Percentiles rank a stretch among this genome's conserved stretches.
Evolutionary conservation across 2,888 invertebrate genomes (phyloP).

Genomic region (Drosophila formosana): DNA sequence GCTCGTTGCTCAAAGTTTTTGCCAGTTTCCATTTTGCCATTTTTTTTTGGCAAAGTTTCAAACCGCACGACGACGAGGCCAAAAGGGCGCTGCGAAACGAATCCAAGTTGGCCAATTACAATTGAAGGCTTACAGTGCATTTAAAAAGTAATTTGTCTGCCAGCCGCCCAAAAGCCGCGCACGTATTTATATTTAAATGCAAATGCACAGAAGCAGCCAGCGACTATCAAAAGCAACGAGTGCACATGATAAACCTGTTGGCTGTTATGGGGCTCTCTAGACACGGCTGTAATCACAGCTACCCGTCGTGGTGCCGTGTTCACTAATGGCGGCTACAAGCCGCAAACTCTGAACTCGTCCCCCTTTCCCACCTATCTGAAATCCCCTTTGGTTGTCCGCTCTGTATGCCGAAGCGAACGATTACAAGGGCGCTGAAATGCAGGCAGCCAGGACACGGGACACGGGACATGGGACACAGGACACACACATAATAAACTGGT

Average conservation of each 20-base stretch:
- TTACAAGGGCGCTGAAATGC: slow-evolving; percentile 73
- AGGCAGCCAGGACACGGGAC: slow-evolving; percentile 55
- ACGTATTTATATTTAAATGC: slow-evolving; percentile 84
- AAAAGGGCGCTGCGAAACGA: slow-evolving; percentile 18
- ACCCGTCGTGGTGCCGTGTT: slow-evolving; percentile 70
- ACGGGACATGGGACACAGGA: slow-evolving; percentile 10
- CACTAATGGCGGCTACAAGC: slow-evolving; percentile 84
- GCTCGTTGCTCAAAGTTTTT: slow-evolving; percentile 65
- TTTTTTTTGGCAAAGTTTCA: slow-evolving; percentile 74
- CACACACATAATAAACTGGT: slow-evolving; percentile 69
- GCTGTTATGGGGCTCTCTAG: slow-evolving; percentile 42
- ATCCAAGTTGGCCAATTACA: slow-evolving; percentile 69
- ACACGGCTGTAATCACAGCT: slow-evolving; percentile 68
- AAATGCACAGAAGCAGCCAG: slow-evolving; percentile 57
- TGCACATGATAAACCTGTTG: slow-evolving; percentile 65
- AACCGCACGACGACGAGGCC: slow-evolving; percentile 54
- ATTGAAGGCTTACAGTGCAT: slow-evolving; percentile 82
- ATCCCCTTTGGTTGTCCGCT: slow-evolving; percentile 36
- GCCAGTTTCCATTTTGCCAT: slow-evolving; percentile 40
- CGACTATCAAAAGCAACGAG: slow-evolving; percentile 10
- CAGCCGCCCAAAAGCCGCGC: slow-evolving; percentile 81
- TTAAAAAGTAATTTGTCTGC: slow-evolving; percentile 84
- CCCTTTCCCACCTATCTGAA: neutral
- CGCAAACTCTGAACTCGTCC: slow-evolving; percentile 75
- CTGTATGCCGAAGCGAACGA: slow-evolving; percentile 27